Evolutionary conservation across 2,888 invertebrate species (phyloP), one percentile per base, ranked within the genome.

Genomic region (Limulus polyphemus): DNA sequence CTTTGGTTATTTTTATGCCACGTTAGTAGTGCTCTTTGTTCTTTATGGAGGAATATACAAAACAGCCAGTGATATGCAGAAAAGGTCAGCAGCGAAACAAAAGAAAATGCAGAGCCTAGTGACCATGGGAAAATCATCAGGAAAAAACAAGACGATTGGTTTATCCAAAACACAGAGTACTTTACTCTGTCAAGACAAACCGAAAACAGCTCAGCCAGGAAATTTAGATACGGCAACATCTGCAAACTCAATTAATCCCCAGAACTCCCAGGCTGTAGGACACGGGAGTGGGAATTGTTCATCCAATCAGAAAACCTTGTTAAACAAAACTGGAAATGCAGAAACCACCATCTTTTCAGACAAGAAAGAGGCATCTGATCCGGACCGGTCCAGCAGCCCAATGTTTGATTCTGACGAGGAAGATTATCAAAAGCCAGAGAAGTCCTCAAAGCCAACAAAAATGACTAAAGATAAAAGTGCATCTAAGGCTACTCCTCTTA

Each of bases 1-100:
- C 61, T 92, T 98, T 71, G 89, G 88, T 57, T 98, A 98, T 77
- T 98, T 94, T 76, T 99, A 95, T 97, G 92, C 89, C 55, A 99
- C 99, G 0, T 80, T 99, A 49, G 85, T 94, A 61, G 93, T 99
- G 52, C 83, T 99, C 66, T 92, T 97, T 74, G 86, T 92, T 63
- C 81, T 99, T 11, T 99, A 99, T 76, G 92, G 90, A 57, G 97
- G 95, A 11, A 98, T 98, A 73, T 98, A 97, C 77, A 90, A 91
- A 75, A 95, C 94, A 51, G 98, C 97, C 10, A 91, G 94, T 74
- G 90, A 92, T 71, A 91, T 98, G 89, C 95, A 97, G 76, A 90
- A 91, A 75, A 93, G 94, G 75, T 92, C 95, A 71, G 92, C 94
- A 78, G 93, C 90, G 0, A 97, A 97, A 72, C 92, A 95, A 74